Evolutionary conservation across 1,140 invertebrate genomes (phyloP).

Genomic region (Drosophila littoralis): DNA sequence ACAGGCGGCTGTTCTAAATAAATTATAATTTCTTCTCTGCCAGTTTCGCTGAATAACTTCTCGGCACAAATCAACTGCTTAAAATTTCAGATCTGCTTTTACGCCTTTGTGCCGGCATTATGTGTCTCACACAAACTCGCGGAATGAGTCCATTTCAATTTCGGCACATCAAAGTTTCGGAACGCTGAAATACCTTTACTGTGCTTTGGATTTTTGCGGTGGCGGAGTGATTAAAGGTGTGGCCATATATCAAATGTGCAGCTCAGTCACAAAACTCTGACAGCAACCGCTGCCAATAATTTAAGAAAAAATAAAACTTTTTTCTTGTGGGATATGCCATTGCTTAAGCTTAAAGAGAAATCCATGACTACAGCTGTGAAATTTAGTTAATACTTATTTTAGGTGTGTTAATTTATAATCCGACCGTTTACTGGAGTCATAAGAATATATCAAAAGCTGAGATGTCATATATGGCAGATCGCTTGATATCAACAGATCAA

Average conservation of each 20-base stretch:
- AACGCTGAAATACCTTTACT: conserved; percentile 33
- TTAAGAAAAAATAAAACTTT: conserved; percentile 7
- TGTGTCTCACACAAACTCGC: conserved; percentile 22
- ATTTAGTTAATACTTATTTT: conserved; percentile 8
- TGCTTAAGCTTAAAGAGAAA: conserved; percentile 20
- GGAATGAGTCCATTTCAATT: conserved; percentile 71
- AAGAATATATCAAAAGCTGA: too few species aligned
- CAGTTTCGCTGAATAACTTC: conserved; percentile 71
- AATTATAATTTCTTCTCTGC: conserved; percentile 74
- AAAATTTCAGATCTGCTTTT: conserved; percentile 44
- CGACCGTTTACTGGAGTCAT: too few species aligned
- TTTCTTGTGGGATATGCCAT: conserved; percentile 4
- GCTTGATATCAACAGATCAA: too few species aligned
- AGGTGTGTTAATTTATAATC: neutral
- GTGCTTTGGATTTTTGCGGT: conserved; percentile 65
- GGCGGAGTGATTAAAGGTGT: conserved; percentile 81
- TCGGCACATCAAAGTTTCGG: conserved; percentile 71
- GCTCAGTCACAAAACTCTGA: conserved; percentile 54
- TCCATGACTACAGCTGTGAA: neutral
- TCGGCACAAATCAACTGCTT: conserved; percentile 79
- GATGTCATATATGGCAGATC: too few species aligned
- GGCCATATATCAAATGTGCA: conserved; percentile 79
- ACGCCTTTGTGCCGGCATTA: conserved; percentile 18
- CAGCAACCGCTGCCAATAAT: conserved; percentile 38
- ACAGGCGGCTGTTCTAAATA: conserved; percentile 68